Evolutionary conservation across 2,113 vertebrate genomes (phyloP).

Genomic region (Malaclemys terrapin): DNA sequence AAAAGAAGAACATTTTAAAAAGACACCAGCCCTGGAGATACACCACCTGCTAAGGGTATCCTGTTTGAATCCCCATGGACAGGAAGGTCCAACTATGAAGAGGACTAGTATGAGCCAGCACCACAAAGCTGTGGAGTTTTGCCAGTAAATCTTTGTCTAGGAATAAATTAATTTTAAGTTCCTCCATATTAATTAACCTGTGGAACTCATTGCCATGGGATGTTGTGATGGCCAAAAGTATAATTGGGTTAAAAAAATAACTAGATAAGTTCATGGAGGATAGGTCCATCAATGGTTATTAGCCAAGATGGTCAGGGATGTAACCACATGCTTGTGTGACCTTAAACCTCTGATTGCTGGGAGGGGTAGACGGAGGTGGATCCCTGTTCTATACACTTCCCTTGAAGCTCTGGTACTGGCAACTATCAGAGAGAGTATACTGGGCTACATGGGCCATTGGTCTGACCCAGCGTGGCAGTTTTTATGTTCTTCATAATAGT

Average conservation of each 20-base stretch:
- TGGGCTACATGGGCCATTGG: background rate
- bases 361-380: background rate
- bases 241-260: background rate
- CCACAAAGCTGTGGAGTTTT: constrained; percentile 1
- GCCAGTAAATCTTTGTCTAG: constrained; percentile 55
- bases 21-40: background rate
- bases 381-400: background rate
- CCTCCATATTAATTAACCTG: constrained; percentile 35
- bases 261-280: background rate
- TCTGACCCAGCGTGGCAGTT: background rate
- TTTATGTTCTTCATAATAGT: constrained; percentile 50
- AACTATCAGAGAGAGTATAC: background rate
- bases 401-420: background rate
- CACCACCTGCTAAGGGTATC: background rate
- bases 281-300: background rate
- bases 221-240: background rate
- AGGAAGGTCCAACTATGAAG: background rate
- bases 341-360: background rate
- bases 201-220: background rate
- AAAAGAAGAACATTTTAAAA: background rate
- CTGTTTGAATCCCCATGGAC: background rate
- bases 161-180: constrained; percentile 66
- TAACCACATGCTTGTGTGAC: background rate
- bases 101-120: background rate
- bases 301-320: background rate